Conservation (phyloP, 1,140 invertebrate species). For the Papilio aristodemus region DNA sequence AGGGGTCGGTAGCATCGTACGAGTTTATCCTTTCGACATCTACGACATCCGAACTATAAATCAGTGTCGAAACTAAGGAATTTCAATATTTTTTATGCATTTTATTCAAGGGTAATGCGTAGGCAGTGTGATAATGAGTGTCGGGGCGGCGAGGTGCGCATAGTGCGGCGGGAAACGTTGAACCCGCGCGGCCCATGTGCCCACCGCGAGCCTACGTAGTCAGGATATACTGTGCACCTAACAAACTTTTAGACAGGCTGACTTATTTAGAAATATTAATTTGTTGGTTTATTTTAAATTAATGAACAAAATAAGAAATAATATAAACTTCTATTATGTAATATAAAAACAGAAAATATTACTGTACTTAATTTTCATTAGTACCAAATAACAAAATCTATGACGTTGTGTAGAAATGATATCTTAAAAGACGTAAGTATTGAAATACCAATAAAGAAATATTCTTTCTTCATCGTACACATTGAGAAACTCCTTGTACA, state of each 20-base stretch:
- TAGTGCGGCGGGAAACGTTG: constrained; percentile 24
- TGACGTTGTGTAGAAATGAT: background rate
- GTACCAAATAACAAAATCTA: background rate
- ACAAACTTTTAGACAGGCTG: constrained; percentile 7
- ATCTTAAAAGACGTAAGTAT: constrained; percentile 8
- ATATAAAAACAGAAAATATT: too few species aligned
- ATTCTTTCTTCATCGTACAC: background rate
- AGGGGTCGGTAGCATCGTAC: constrained; percentile 24
- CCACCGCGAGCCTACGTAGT: constrained; percentile 5
- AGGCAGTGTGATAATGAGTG: constrained; percentile 34
- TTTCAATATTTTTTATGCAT: constrained; percentile 34
- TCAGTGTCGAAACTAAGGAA: constrained; percentile 31
- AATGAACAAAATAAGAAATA: too few species aligned
- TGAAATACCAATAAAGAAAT: constrained; percentile 6
- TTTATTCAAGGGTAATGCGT: constrained; percentile 32
- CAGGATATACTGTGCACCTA: background rate
- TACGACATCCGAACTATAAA: constrained; percentile 26
- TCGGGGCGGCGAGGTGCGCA: constrained; percentile 32
- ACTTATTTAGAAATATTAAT: too few species aligned
- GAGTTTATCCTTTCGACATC: constrained; percentile 31
- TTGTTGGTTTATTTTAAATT: too few species aligned
- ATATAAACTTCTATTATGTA: too few species aligned
- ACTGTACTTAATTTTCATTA: too few species aligned
- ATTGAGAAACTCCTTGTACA: constrained; percentile 8
- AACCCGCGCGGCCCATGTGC: constrained; percentile 32